phyloP scores from a whole-genome alignment of 2,113 vertebrate species.

The Cottus gobio region DNA sequence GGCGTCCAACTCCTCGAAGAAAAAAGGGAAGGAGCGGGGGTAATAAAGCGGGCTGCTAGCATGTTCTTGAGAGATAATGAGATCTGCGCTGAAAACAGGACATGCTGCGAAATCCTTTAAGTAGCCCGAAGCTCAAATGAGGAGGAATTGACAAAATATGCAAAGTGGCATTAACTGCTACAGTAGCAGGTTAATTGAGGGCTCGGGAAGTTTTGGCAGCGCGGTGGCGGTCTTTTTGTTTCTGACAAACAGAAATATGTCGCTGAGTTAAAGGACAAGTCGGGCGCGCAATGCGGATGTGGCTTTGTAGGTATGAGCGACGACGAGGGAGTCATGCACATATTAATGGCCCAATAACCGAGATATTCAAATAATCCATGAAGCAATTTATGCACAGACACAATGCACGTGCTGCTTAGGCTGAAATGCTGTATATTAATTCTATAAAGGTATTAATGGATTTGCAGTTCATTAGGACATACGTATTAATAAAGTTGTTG shows the following conservation, averaged over 20 bases:
- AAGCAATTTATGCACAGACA: neutral
- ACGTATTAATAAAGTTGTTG: neutral
- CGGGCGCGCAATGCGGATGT: slow-evolving; percentile 37
- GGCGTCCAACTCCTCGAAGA: slow-evolving; percentile 60
- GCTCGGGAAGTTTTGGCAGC: slow-evolving; percentile 74
- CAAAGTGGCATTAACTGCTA: slow-evolving; percentile 74
- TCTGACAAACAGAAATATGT: slow-evolving; percentile 60
- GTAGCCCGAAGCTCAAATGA: slow-evolving; percentile 71
- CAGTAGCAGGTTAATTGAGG: slow-evolving; percentile 82
- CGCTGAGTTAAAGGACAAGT: slow-evolving; percentile 52
- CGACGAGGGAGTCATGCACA: slow-evolving; percentile 18
- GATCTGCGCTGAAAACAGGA: slow-evolving; percentile 69
- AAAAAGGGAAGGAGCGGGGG: slow-evolving; percentile 39
- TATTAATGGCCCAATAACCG: slow-evolving; percentile 25
- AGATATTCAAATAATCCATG: slow-evolving; percentile 24
- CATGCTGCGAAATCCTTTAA: slow-evolving; percentile 70
- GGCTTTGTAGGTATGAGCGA: slow-evolving; percentile 14
- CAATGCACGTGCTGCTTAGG: slow-evolving; percentile 18
- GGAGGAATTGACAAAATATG: slow-evolving; percentile 72
- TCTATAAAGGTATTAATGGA: neutral
- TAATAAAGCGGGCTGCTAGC: slow-evolving; percentile 65
- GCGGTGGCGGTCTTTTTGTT: slow-evolving; percentile 33
- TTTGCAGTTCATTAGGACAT: neutral
- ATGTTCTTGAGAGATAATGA: slow-evolving; percentile 80
- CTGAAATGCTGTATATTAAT: slow-evolving; percentile 31